These are phyloP conservation scores for Liparis tanakae DNA, from an alignment of 2,797 vertebrate genomes.

Conservation along the genomic window DNA sequence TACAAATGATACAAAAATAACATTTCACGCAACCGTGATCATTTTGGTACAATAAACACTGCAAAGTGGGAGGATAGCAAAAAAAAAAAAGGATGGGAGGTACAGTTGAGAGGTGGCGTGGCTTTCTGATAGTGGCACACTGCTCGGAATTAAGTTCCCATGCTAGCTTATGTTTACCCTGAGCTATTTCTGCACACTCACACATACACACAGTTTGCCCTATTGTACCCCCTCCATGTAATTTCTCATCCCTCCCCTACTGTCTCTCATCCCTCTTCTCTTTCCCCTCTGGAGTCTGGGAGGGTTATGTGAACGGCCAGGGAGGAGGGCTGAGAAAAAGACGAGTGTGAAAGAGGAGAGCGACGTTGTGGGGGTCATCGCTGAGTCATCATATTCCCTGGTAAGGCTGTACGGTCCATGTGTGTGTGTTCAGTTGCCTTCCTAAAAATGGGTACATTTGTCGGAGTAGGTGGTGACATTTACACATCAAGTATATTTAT, in stretches of 20 bases:
- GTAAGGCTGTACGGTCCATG: conserved; percentile 77
- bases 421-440: conserved; percentile 34
- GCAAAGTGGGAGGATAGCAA: conserved; percentile 2
- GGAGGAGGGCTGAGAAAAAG: conserved; percentile 79
- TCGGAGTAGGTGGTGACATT: conserved; percentile 59
- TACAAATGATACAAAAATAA: background rate
- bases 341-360: conserved; percentile 75
- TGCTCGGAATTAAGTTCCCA: conserved; percentile 88
- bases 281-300: conserved; percentile 84
- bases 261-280: conserved; percentile 75
- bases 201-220: conserved; percentile 79
- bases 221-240: conserved; percentile 85
- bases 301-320: conserved; percentile 95
- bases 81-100: background rate
- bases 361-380: conserved; percentile 71
- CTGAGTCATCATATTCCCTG: conserved; percentile 84
- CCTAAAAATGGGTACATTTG: conserved; percentile 33
- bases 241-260: conserved; percentile 80
- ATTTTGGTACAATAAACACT: background rate
- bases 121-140: conserved; percentile 69
- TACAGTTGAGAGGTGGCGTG: conserved; percentile 18
- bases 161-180: conserved; percentile 87
- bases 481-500: conserved; percentile 46
- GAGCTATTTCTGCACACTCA: conserved; percentile 89
- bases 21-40: background rate